Evolutionary conservation across 2,797 vertebrate species (phyloP), one percentile per base, ranked within the genome.

Genomic region (Nasua narica): DNA sequence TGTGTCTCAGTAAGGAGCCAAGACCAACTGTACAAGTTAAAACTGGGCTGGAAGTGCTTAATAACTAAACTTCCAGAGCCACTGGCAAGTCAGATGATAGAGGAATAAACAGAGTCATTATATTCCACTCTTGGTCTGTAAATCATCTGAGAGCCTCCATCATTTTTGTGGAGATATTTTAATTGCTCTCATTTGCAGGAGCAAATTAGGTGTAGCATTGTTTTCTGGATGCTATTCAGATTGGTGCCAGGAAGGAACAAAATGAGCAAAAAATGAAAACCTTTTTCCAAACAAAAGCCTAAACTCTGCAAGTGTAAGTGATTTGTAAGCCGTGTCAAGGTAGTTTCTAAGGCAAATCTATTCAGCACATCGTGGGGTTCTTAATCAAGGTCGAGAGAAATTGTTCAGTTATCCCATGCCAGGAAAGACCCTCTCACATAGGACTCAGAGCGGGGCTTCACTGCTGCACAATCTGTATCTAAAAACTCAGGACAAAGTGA

Each of bases 111-210:
- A 97, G 40, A 97, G 87, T 83, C 96, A 98, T 97, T 87, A 94
- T 0, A 65, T 88, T 94, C 92, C 56, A 95, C 72, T 97, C 89
- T 93, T 97, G 96, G 96, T 95, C 97, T 97, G 65, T 91, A 82
- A 95, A 97, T 97, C 98, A 98, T 96, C 97, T 54, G 94, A 97
- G 96, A 97, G 91, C 95, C 96, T 52, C 94, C 96, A 97, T 98
- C 87, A 97, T 95, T 98, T 98, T 96, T 95, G 83, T 72, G 58
- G 94, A 98, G 95, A 97, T 98, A 95, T 98, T 98, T 98, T 98
- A 98, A 98, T 98, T 98, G 97, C 87, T 97, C 90, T 98, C 98
- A 98, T 98, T 99, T 98, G 98, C 98, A 97, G 98, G 96, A 93
- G 96, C 97, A 98, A 98, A 98, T 98, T 98, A 98, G 97, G 96